Evolutionary conservation across 2,888 invertebrate genomes (phyloP).

Genomic region (Drosophila antonietae): DNA sequence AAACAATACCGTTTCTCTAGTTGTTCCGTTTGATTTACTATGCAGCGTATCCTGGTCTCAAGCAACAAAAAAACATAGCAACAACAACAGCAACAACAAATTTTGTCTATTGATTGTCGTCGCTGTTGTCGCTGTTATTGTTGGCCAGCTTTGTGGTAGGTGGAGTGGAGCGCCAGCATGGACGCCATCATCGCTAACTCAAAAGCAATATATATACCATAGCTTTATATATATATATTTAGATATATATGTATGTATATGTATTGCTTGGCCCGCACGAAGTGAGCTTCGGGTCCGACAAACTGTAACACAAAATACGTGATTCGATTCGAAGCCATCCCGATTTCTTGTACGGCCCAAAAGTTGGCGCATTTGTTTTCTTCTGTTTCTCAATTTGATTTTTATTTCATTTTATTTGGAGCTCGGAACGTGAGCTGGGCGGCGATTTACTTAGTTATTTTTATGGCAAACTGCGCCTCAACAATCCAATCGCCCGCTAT

Average conservation of each 20-base stretch:
- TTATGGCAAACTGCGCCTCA: constrained; percentile 60
- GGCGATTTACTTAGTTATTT: constrained; percentile 72
- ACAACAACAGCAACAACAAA: constrained; percentile 54
- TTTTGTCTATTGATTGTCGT: constrained; percentile 79
- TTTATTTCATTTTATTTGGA: constrained; percentile 36
- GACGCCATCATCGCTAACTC: constrained; percentile 74
- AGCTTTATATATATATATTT: constrained; percentile 9
- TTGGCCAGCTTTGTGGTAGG: constrained; percentile 74
- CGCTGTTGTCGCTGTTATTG: constrained; percentile 56
- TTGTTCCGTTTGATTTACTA: constrained; percentile 80
- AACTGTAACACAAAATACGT: constrained; percentile 81
- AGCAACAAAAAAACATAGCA: constrained; percentile 37
- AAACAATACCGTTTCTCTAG: constrained; percentile 79
- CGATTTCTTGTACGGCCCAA: constrained; percentile 33
- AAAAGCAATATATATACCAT: constrained; percentile 3
- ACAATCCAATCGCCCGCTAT: constrained; percentile 44
- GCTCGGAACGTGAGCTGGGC: constrained; percentile 75
- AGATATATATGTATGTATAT: constrained; percentile 5
- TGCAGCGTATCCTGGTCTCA: constrained; percentile 39
- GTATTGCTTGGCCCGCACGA: constrained; percentile 62
- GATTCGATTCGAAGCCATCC: constrained; percentile 63
- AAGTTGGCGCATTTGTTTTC: constrained; percentile 62
- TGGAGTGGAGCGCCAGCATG: constrained; percentile 77
- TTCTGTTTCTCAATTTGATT: constrained; percentile 71
- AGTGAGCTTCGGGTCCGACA: constrained; percentile 53